Evolutionary conservation across 2,113 vertebrate genomes (phyloP).

Genomic region (Pheucticus melanocephalus): DNA sequence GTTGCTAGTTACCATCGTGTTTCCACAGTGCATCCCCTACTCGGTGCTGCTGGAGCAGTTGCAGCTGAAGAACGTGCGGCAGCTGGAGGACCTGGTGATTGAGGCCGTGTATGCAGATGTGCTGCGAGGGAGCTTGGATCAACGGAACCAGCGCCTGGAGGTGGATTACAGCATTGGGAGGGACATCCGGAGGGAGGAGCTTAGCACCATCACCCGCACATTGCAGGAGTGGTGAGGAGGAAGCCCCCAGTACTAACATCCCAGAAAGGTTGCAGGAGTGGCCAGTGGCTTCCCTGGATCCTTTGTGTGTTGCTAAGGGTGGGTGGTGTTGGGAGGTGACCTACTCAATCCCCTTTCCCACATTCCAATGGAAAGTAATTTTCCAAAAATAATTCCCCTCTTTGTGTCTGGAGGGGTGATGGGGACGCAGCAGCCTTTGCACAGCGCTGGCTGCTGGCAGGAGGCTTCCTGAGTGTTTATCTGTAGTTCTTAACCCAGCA

Average conservation of each 20-base stretch:
- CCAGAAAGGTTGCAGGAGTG: not conserved
- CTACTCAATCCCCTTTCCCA: accelerated
- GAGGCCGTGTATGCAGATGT: slow-evolving; percentile 79
- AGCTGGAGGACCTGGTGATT: slow-evolving; percentile 79
- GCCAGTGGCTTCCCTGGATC: not conserved
- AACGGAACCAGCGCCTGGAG: slow-evolving; percentile 79
- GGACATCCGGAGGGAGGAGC: slow-evolving; percentile 93
- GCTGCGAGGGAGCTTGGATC: slow-evolving; percentile 77
- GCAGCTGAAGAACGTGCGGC: slow-evolving; percentile 75
- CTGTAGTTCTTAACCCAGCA: not conserved
- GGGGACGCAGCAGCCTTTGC: not conserved
- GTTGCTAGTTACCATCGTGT: not conserved
- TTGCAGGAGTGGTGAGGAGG: slow-evolving; percentile 92
- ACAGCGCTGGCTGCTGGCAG: not conserved
- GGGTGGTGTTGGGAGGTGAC: not conserved
- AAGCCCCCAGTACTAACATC: not conserved
- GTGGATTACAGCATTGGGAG: slow-evolving; percentile 95
- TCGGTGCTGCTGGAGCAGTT: slow-evolving; percentile 77
- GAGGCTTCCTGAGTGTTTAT: not conserved
- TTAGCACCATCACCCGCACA: slow-evolving; percentile 91
- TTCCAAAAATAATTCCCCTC: not conserved
- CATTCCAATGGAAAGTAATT: accelerated
- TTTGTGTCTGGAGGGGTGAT: not conserved
- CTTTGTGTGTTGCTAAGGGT: not conserved
- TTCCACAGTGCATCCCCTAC: slow-evolving; percentile 78